A percentile compares a stretch with the other conserved stretches of the same genome.
Conservation (phyloP, 2,113 vertebrate species). For the Bungarus multicinctus region DNA sequence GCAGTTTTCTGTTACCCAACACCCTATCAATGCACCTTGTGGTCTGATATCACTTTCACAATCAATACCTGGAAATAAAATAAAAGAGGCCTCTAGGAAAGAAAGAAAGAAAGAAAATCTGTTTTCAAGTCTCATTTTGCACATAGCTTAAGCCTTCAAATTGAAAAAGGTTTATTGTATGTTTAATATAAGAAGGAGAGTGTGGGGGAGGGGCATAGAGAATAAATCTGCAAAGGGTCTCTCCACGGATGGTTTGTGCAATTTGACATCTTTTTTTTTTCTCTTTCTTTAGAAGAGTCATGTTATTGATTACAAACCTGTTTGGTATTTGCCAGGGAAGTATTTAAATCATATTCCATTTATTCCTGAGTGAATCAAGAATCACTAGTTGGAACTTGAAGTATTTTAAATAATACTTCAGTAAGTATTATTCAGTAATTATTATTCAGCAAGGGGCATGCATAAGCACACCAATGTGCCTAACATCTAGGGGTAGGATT, state of each 20-base stretch:
- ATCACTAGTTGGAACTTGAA: background rate
- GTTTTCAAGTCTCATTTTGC: constrained; percentile 59
- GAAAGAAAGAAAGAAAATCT: constrained; percentile 61
- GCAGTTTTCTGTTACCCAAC: constrained; percentile 74
- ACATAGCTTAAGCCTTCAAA: constrained; percentile 65
- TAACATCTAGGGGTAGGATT: too few species aligned
- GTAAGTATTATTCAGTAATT: too few species aligned
- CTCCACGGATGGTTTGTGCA: constrained; percentile 67
- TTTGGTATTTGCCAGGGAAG: constrained; percentile 59
- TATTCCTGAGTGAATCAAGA: background rate
- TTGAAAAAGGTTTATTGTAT: constrained; percentile 62
- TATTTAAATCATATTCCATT: constrained; percentile 36
- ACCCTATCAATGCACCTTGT: constrained; percentile 82
- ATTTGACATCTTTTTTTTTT: constrained; percentile 69
- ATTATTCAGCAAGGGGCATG: too few species aligned
- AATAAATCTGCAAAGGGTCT: constrained; percentile 53
- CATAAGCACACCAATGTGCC: too few species aligned
- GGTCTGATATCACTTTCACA: constrained; percentile 85
- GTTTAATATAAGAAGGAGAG: constrained; percentile 56
- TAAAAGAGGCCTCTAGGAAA: constrained; percentile 72
- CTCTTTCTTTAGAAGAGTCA: constrained; percentile 63
- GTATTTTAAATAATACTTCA: background rate
- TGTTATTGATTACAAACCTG: constrained; percentile 49
- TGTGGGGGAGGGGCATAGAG: background rate
- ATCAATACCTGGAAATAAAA: constrained; percentile 86